A percentile compares a stretch with the other conserved stretches of the same genome.
Evolutionary conservation across 2,888 invertebrate genomes (phyloP).

Genomic region (Cephus rjabovi): DNA sequence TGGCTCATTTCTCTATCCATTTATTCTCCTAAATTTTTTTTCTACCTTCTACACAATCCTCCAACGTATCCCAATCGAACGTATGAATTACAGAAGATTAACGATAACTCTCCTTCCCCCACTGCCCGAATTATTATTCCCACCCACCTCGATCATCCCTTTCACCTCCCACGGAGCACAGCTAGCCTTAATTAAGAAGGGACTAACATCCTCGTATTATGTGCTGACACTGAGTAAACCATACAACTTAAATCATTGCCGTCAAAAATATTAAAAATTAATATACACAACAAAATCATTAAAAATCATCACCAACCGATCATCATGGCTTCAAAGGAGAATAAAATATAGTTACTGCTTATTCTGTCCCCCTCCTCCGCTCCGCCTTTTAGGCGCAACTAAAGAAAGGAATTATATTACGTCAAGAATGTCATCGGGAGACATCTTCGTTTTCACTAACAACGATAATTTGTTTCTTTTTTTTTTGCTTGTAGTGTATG

Average conservation of each 20-base stretch:
- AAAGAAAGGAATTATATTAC: constrained; percentile 54
- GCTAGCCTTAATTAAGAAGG: constrained; percentile 59
- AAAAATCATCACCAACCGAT: constrained; percentile 50
- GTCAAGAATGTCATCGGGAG: constrained; percentile 55
- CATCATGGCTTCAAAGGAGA: constrained; percentile 49
- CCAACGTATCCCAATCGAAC: background rate
- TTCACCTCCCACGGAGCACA: constrained; percentile 49
- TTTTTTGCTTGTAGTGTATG: constrained; percentile 57
- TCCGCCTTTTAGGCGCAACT: constrained; percentile 48
- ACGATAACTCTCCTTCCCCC: background rate
- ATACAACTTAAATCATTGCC: constrained; percentile 59
- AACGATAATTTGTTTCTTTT: constrained; percentile 54
- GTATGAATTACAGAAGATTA: background rate
- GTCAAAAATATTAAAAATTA: constrained; percentile 43
- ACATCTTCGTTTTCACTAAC: constrained; percentile 53
- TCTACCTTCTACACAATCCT: background rate
- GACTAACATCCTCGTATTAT: constrained; percentile 62
- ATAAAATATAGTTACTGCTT: constrained; percentile 41
- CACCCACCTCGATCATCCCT: constrained; percentile 52
- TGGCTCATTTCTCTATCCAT: background rate
- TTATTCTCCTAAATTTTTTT: background rate
- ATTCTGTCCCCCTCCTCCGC: constrained; percentile 20
- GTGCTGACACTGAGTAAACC: constrained; percentile 64
- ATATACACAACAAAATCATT: constrained; percentile 61
- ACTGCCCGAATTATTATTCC: constrained; percentile 31